phyloP scores from a whole-genome alignment of 2,888 invertebrate species.

The Julus scandinavius region DNA sequence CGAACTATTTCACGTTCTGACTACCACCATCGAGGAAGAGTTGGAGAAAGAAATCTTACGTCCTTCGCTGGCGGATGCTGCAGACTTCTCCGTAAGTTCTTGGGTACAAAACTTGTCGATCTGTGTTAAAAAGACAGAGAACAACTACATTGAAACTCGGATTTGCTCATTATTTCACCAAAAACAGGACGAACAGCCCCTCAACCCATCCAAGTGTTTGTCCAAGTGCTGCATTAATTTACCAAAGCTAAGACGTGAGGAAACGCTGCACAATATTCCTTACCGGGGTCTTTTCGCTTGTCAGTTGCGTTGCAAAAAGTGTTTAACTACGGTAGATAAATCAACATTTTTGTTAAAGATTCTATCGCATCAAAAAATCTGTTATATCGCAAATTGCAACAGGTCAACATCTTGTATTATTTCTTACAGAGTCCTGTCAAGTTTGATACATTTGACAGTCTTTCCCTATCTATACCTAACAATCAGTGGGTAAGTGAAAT shows the following conservation, averaged over 20 bases:
- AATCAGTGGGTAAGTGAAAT: constrained; percentile 41
- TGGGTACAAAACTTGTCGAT: not conserved
- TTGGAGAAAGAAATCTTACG: constrained; percentile 60
- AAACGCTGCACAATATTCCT: constrained; percentile 66
- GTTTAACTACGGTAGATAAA: constrained; percentile 73
- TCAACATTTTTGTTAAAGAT: not conserved
- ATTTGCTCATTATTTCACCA: not conserved
- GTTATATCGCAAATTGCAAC: not conserved
- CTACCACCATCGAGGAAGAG: constrained; percentile 92
- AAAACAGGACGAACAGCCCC: not conserved
- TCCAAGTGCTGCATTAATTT: constrained; percentile 51
- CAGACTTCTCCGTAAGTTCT: not conserved
- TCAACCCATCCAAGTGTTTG: not conserved
- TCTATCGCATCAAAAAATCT: constrained; percentile 58
- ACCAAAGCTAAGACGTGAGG: not conserved
- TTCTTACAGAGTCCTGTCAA: constrained; percentile 79
- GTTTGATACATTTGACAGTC: constrained; percentile 90
- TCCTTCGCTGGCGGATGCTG: constrained; percentile 20
- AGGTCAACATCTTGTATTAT: not conserved
- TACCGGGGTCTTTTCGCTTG: constrained; percentile 81
- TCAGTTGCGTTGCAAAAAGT: constrained; percentile 79
- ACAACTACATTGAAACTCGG: too few relatives aligned
- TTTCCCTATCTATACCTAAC: constrained; percentile 80
- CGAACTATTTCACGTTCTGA: constrained; percentile 87
- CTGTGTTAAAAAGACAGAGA: not conserved